These are phyloP conservation scores for Drosophila incognita DNA, from an alignment of 2,888 invertebrate species.

Conservation along the genomic window DNA sequence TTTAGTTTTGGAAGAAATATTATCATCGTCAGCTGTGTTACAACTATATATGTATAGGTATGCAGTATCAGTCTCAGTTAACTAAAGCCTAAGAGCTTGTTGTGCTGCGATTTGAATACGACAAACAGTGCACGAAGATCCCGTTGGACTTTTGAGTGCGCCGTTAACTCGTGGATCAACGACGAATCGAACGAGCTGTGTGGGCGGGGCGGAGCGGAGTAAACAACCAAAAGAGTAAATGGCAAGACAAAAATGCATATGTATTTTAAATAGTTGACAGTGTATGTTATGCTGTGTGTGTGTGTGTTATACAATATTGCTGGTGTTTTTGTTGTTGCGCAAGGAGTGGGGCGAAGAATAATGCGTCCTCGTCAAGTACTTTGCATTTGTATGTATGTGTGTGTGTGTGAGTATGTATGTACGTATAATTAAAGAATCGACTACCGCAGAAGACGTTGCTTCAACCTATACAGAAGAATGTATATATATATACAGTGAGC, in stretches of 20 bases:
- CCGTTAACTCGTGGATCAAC: slow-evolving; percentile 8
- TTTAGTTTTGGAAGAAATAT: slow-evolving; percentile 18
- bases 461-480: slow-evolving; percentile 9
- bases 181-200: background rate
- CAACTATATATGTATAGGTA: slow-evolving; percentile 15
- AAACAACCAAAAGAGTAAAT: slow-evolving; percentile 44
- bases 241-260: slow-evolving; percentile 32
- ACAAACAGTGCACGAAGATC: background rate
- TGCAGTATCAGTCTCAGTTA: slow-evolving; percentile 44
- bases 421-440: slow-evolving; percentile 7
- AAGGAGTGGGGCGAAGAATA: slow-evolving; percentile 17
- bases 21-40: slow-evolving; percentile 15
- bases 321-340: slow-evolving; percentile 5
- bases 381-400: background rate
- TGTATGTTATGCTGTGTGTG: slow-evolving; percentile 11
- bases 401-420: background rate
- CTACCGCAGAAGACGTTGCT: slow-evolving; percentile 7
- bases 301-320: slow-evolving; percentile 20
- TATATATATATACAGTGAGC: background rate
- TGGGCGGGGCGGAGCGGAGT: slow-evolving; percentile 7
- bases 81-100: slow-evolving; percentile 15
- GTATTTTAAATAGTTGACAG: slow-evolving; percentile 13
- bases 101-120: background rate
- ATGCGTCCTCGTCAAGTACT: slow-evolving; percentile 2
- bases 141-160: background rate